Percentiles rank a stretch among this genome's conserved stretches.
Conservation (phyloP, 1,140 invertebrate species). For the Dendroctonus ponderosae region DNA sequence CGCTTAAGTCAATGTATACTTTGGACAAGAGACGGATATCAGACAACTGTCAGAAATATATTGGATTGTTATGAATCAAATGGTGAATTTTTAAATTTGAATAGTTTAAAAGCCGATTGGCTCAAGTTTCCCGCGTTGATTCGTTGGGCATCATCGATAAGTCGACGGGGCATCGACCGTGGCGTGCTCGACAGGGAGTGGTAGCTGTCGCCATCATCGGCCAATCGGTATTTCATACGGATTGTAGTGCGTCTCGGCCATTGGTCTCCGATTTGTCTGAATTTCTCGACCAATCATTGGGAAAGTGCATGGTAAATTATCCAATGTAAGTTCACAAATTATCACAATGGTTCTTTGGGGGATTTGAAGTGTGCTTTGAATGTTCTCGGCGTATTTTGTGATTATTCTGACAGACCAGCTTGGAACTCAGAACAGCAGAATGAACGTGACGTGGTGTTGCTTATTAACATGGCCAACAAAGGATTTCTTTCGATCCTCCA, state of each 20-base stretch:
- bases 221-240: conserved; percentile 51
- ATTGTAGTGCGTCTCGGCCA: conserved; percentile 60
- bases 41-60: too few relatives aligned
- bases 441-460: not conserved
- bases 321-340: conserved; percentile 78
- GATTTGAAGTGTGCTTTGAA: not conserved
- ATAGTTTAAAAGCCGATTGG: conserved; percentile 38
- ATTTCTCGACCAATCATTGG: conserved; percentile 68
- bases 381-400: too few relatives aligned
- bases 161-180: conserved; percentile 50
- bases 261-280: conserved; percentile 67
- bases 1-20: too few relatives aligned
- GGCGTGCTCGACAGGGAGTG: conserved; percentile 53
- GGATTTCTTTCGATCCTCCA: not conserved
- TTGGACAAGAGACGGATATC: too few relatives aligned
- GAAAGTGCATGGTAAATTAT: conserved; percentile 67
- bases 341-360: conserved; percentile 53
- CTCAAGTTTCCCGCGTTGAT: conserved; percentile 49
- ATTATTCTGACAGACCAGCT: too few relatives aligned
- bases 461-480: conserved; percentile 14
- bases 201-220: conserved; percentile 50
- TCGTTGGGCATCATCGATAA: conserved; percentile 43
- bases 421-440: too few relatives aligned
- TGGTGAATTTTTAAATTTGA: too few relatives aligned
- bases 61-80: too few relatives aligned